Base-by-base conservation (phyloP, 2,113 vertebrate species). In the Eurystomus gularis region DNA sequence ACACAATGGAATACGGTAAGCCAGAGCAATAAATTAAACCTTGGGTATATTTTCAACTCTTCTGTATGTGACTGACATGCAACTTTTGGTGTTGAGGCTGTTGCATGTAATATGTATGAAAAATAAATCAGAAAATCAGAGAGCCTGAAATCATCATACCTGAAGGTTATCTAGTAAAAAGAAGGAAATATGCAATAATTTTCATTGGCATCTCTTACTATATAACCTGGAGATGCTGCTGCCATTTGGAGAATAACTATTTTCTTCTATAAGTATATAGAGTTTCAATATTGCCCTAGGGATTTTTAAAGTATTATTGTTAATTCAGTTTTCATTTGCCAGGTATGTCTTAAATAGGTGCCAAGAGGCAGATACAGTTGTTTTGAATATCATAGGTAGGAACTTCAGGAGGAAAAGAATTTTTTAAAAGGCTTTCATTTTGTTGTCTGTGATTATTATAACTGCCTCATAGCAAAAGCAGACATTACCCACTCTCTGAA, bases 261-360 rank as follows among this genome's bases (percentile, higher is more conserved):
- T 90, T 86, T 90, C 54, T 88, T 88, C 82, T 62, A 5, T 46
- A 62, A 77, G 40, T 39, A 52, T 52, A 76, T n/a, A 52, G 48
- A 89, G 16, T 73, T 93, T 77, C 37, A 88, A 58, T 86, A 42
- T 66, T 72, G 39, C 86, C 88, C 49, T 31, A 81, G 76, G 71
- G 64, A 73, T 66, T 90, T 94, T 54, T 80, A 77, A 90, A 88
- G 54, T 54, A 86, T 48, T 90, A 86, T 57, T 86, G 71, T 92
- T 92, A 88, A 93, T 88, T 90, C 79, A 80, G 49, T 88, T 94
- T 95, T 93, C 64, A 83, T 95, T 94, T 94, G 21, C 76, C 37
- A 77, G 46, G 26, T 78, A 73, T 57, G 70, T 42, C 46, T 86
- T 82, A 88, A 95, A 92, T 73, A 72, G 33, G 46, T 80, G 82